Base-by-base conservation (phyloP, 2,888 invertebrate species). In the Rhagium mordax region DNA sequence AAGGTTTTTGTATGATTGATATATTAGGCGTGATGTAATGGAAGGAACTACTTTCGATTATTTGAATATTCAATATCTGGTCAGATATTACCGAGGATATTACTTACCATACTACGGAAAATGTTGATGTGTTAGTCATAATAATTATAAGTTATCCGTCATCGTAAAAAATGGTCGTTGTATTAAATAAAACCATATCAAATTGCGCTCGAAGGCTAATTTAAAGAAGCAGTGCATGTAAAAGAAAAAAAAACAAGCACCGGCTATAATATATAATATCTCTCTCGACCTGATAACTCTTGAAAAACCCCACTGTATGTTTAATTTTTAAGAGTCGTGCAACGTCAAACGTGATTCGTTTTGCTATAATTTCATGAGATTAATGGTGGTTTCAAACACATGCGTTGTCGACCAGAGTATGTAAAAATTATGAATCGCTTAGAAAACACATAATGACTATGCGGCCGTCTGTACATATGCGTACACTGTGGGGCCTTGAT, bases 401-500 rank as follows among this genome's bases (percentile, higher is more conserved):
- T 67, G 67, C 65, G 20, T 21, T 65, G 65, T 65, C 65, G 65
- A 51, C 53, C 65, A 53, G 71, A 62, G 67, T 70, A 71, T 67
- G 71, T 71, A 77, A 73, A 71, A 64, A 64, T 49, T 51, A 51
- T 29, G 49, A 49, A 64, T 64, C 8, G 48, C 0, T 49, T 49
- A 16, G 48, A 15, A 29, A 64, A 51, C 16, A 41, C 18, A 24
- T 18, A 18, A 67, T 13, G 41, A 67, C 33, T 65, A 33, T 67
- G 69, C 62, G 65, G 69, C 51, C 71, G 59, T 47, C 71, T 71
- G 55, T 61, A 66, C 66, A 68, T 65, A 48, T 71, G 29, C 65
- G 27, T 51, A 61, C 41, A 74, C 74, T 77, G 74, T 69, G 64
- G 66, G 70, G 74, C 73, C 75, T 78, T 76, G 75, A 78, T 78